Base-by-base conservation (phyloP, 2,797 vertebrate genomes). In the Rhodeus uyekii region DNA sequence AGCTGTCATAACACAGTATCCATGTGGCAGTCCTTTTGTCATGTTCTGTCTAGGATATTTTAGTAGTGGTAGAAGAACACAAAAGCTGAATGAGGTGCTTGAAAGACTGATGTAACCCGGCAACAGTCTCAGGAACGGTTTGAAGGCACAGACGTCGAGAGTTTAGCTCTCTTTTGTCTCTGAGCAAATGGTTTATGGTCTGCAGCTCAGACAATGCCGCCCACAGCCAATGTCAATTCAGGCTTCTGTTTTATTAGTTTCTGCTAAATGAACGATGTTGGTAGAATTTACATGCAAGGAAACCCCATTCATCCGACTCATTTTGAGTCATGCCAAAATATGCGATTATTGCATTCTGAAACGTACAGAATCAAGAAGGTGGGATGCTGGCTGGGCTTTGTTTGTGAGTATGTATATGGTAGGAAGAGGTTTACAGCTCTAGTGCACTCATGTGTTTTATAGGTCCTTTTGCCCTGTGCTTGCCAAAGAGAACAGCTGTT, bases 211-310 rank as follows among this genome's bases (percentile, higher is more conserved):
- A 87, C 85, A 87, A 87, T 84, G 84, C 80, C 78, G 78, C 81
- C 87, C 83, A 86, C 85, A 88, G 83, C 83, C 85, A 88, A 88
- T 88, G 87, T 86, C 85, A 88, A 76, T 86, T 83, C 78, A 84
- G 75, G 32, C 81, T 34, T 14, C 76, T 24, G 58, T 78, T 84
- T 94, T 93, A 94, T 96, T 96, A 95, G 95, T 94, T 94, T 93
- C 93, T 94, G 95, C 95, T 94, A 93, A 95, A 95, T 95, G 93
- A 95, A 93, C 92, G 92, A 93, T 91, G 82, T 90, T 94, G 93
- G 92, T 93, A 93, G 94, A 93, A 32, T 65, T 73, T 76, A 76
- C 53, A 76, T 29, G 39, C 48, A 79, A 85, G 32, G 63, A 69
- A 85, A 81, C 81, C 34, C 24, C 78, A 63, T 71, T 80, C 55